These are phyloP conservation scores for Isurus oxyrinchus DNA, from an alignment of 2,113 vertebrate genomes.

Conservation along the genomic window DNA sequence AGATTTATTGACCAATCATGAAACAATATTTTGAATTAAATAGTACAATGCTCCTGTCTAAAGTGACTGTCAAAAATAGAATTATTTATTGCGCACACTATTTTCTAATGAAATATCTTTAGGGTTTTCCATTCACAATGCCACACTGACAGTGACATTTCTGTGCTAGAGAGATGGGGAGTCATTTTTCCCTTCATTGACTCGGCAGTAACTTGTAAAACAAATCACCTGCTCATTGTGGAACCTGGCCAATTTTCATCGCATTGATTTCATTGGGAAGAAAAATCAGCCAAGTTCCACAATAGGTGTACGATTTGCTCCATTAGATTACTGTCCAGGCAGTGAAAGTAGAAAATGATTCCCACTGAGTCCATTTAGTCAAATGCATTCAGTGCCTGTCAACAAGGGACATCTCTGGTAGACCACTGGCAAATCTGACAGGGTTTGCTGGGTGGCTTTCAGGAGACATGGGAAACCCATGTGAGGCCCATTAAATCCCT, in stretches of 20 bases:
- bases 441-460: too few species aligned
- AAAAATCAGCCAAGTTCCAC: background rate
- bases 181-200: background rate
- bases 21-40: conserved; percentile 14
- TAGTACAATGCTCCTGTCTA: background rate
- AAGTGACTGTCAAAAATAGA: conserved; percentile 15
- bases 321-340: background rate
- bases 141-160: background rate
- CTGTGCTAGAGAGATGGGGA: background rate
- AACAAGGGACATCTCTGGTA: too few species aligned
- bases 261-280: background rate
- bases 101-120: background rate
- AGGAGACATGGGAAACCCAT: too few species aligned
- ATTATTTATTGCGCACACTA: background rate
- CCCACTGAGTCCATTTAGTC: background rate
- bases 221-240: background rate
- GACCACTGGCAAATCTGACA: too few species aligned
- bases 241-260: background rate
- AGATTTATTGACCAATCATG: conserved; percentile 23
- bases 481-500: too few species aligned
- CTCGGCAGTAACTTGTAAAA: background rate
- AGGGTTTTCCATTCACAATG: background rate
- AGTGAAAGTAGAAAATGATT: background rate
- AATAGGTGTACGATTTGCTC: background rate
- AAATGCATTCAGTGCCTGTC: background rate